Percentiles rank a stretch among this genome's conserved stretches.
Evolutionary conservation across 2,888 invertebrate genomes (phyloP).

Genomic region (Tillus elongatus): DNA sequence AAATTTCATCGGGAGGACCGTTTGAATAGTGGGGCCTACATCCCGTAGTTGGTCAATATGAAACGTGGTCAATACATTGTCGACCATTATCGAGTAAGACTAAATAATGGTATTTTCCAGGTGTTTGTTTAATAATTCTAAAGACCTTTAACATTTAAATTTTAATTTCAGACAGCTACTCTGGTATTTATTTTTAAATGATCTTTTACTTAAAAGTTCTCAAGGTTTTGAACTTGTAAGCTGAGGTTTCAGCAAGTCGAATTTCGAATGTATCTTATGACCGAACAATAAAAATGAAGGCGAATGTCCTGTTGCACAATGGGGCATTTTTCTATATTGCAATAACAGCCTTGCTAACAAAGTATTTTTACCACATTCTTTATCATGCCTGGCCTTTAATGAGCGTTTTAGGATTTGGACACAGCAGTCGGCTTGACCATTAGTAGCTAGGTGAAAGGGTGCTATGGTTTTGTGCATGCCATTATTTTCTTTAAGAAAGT

Average conservation of each 20-base stretch:
- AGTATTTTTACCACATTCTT: background rate
- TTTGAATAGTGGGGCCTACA: no score
- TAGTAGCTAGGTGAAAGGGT: slow-evolving; percentile 19
- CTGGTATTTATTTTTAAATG: background rate
- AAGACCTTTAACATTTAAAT: background rate
- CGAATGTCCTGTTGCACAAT: background rate
- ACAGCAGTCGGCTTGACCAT: slow-evolving; percentile 25
- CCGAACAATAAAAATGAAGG: background rate
- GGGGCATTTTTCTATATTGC: background rate
- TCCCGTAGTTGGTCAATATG: no score
- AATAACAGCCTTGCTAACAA: background rate
- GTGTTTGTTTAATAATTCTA: background rate
- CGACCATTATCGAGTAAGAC: background rate
- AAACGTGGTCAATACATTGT: no score
- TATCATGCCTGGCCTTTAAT: background rate
- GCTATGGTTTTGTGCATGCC: slow-evolving; percentile 20
- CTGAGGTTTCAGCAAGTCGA: background rate
- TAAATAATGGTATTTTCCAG: background rate
- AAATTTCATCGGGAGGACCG: no score
- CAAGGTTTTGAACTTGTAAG: background rate
- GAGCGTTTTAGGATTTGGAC: slow-evolving; percentile 22
- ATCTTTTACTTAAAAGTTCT: no score
- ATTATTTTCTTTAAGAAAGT: slow-evolving; percentile 17
- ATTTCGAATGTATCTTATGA: background rate
- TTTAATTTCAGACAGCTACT: no score